These are phyloP conservation scores for Echeneis naucrates DNA, from an alignment of 2,797 vertebrate species.

Conservation along the genomic window DNA sequence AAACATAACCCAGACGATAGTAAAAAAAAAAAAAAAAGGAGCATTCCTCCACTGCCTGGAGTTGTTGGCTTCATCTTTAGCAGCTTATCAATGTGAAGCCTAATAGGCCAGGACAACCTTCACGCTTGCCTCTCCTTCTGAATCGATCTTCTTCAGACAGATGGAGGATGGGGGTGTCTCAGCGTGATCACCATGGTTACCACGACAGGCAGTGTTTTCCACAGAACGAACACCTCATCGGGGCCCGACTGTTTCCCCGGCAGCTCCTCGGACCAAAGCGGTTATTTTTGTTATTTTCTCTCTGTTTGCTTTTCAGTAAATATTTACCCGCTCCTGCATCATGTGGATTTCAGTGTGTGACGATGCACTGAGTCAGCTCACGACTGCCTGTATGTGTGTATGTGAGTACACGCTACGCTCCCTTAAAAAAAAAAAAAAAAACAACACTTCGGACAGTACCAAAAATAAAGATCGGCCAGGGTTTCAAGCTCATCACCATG, in stretches of 20 bases:
- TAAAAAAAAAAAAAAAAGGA: background rate
- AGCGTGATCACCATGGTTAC: constrained; percentile 39
- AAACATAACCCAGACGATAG: background rate
- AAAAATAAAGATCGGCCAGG: constrained; percentile 2
- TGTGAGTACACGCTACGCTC: background rate
- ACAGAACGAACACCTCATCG: constrained; percentile 24
- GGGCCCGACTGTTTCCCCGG: constrained; percentile 23
- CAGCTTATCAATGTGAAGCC: background rate
- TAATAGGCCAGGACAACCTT: constrained; percentile 15
- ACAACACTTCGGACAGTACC: constrained; percentile 2
- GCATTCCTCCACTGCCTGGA: background rate
- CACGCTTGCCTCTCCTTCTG: constrained; percentile 17
- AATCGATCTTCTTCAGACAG: constrained; percentile 43
- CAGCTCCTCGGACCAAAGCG: constrained; percentile 43
- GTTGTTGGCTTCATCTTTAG: background rate
- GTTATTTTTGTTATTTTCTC: constrained; percentile 29
- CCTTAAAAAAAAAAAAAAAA: no score
- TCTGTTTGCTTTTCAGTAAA: constrained; percentile 65
- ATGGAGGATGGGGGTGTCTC: constrained; percentile 23
- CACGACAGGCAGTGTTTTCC: background rate
- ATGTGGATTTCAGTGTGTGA: constrained; percentile 31
- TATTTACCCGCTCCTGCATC: constrained; percentile 70
- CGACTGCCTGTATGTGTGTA: constrained; percentile 17
- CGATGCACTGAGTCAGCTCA: constrained; percentile 19
- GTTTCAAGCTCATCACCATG: background rate